Base-by-base conservation (phyloP, 1,140 invertebrate genomes). In the Forficula auricularia region DNA sequence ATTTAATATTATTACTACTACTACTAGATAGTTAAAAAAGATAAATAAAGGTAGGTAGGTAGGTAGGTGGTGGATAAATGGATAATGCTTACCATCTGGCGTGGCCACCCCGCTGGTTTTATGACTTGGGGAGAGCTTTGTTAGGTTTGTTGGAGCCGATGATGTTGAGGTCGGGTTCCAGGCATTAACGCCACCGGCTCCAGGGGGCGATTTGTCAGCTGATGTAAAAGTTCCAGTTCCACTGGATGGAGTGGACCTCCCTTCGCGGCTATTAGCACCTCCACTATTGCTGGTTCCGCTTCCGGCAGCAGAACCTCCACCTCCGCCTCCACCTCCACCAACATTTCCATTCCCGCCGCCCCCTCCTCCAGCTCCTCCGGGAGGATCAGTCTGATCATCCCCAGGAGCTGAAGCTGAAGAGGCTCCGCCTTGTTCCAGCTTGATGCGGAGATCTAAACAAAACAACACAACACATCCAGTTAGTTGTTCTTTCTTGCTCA, bases 391-490 rank as follows among this genome's bases (percentile, higher is more conserved):
- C 4, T 6, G 4, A 6, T 27, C 22, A 10, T 27, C 22, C 22
- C 22, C 22, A 4, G 22, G 22, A 27, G 22, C 22, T 6, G 22
- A 27, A 6, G 22, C 4, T 10, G 22, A 4, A 4, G 4, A 4
- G 10, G 4, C 22, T 4, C 19, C 31, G 22, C 59, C 50, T 18
- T 68, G 68, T 55, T 73, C 72, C 53, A 72, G 67, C 54, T 74
- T 74, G 56, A 73, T 71, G 52, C 72, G 64, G 44, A 74, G 62
- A 68, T 75, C 72, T 74, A 43, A 15, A 50, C 57, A 44, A 43
- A 48, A 49, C 32, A 9, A 35, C 15, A n/a, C n/a, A n/a, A n/a
- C n/a, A n/a, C 22, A 27, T 27, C 10, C 22, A 27, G 4, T 27
- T 27, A 31, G 31, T 13, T 30, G 43, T 43, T 19, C n/a, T n/a